These are phyloP conservation scores for human (Homo sapiens) DNA, from an alignment of 2,113 vertebrate genomes.

Conservation along the genomic window GRCh38 chrY:15957001-15957500, in stretches of 20 bases:
- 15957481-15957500: background rate
- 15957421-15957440: background rate
- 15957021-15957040: no score
- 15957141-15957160: background rate
- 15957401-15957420: background rate
- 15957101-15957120: background rate
- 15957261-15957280: no score
- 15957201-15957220: background rate
- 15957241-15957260: background rate
- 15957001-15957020: no score
- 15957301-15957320: background rate
- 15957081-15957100: background rate
- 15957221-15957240: background rate
- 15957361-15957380: background rate
- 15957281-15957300: background rate
- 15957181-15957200: background rate
- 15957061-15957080: background rate
- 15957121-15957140: fast-evolving
- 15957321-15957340: background rate
- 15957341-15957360: background rate
- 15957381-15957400: background rate
- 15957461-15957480: background rate
- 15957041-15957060: no score
- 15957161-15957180: fast-evolving
- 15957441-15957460: background rate